Base-by-base conservation (phyloP, 2,888 invertebrate genomes). In the Laothoe populi region DNA sequence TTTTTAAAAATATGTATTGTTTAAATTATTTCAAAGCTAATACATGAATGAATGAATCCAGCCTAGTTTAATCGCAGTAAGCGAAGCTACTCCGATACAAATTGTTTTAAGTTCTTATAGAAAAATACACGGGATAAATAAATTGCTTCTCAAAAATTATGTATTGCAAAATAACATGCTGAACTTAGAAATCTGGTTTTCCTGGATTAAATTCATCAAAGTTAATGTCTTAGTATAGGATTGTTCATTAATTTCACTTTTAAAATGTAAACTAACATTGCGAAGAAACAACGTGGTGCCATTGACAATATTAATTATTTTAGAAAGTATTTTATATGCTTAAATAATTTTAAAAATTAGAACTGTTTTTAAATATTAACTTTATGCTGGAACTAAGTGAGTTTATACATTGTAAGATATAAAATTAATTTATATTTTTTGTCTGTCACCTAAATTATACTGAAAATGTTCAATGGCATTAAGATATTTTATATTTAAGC, bases 221-320 rank as follows among this genome's bases (percentile, higher is more conserved):
- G 26, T 26, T 26, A 26, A 26, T 4, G 5, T 5, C 2, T 26
- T 3, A n/a, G 3, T 42, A n/a, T 16, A n/a, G 4, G 16, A 35
- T 1, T 0, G 13, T 24, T 60, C 0, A 24, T 60, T 23, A 16
- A 19, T 31, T 57, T 16, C 35, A 44, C 26, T 21, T 23, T 19
- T 45, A 31, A 57, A 44, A 21, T 38, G 19, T 48, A 40, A n/a
- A n/a, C n/a, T 60, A 21, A 60, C 46, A 60, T 38, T 35, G 23
- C 38, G 16, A 46, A 38, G 24, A 44, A 48, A 24, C 16, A 11
- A 53, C 49, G 44, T 53, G 86, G 88, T 89, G 88, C 86, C 86
- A 86, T 84, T 85, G 88, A 88, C 89, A 89, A 88, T 88, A 88
- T 87, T 85, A 85, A 75, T 86, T 88, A 71, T 79, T 82, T 82